Evolutionary conservation across 2,797 vertebrate genomes (phyloP), one percentile per base, ranked within the genome.

Genomic region (Dallia pectoralis): DNA sequence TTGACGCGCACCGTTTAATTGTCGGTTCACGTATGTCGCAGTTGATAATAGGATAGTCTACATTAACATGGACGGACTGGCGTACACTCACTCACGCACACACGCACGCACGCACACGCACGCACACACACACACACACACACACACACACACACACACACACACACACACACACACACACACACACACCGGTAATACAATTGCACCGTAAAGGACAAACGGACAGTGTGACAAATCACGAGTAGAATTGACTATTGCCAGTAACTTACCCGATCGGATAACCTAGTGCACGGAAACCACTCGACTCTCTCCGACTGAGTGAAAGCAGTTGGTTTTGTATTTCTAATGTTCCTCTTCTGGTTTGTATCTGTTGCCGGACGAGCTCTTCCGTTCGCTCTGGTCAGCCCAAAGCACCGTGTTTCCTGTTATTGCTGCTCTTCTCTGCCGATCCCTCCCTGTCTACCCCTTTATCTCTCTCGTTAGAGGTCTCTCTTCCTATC

Each of bases 341-440:
- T 25, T 33, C 19, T 40, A 47, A 67, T 47, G n/a, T 47, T 22
- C 65, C 36, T 67, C n/a, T 19, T 78, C 76, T 81, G 7, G 71
- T 30, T 29, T 67, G 72, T 36, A 77, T 77, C 62, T 18, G 70
- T 75, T 68, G 79, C 79, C 81, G 70, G 77, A 76, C 30, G 40
- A 65, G 85, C 44, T 74, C 56, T 66, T 62, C 77, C 63, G 44
- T 72, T 78, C 84, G 78, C 81, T 77, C 83, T 82, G 77, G 78
- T 66, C 81, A 82, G 80, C 68, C 80, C 86, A 85, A n/a, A 59
- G 53, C 53, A 59, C 86, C 81, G 71, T 80, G 81, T 86, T 81
- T 86, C 85, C 84, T 83, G 84, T 77, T 88, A 79, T 83, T 82
- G 73, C 80, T 80, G 71, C 36, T 66, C 16, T 76, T 67, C 65